Percentiles rank a stretch among this genome's conserved stretches.
phyloP scores from a whole-genome alignment of 2,797 vertebrate species.

The Cottoperca gobio region DNA sequence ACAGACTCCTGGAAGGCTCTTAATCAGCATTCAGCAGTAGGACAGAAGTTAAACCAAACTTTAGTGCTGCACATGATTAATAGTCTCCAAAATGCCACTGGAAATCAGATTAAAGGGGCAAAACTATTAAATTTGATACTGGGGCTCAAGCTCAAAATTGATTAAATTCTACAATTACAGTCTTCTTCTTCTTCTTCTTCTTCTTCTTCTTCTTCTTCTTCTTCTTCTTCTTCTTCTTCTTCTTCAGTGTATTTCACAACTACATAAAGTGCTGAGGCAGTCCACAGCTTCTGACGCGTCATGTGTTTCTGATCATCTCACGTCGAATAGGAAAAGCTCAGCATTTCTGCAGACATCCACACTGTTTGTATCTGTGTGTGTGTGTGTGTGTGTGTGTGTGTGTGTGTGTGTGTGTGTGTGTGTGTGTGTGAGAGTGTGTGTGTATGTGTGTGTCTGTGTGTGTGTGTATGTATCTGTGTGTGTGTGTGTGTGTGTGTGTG shows the following conservation, averaged over 20 bases:
- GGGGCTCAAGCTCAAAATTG: not conserved
- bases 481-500: no score
- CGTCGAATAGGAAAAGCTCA: conserved; percentile 5
- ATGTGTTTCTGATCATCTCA: not conserved
- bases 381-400: no score
- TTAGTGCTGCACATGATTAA: not conserved
- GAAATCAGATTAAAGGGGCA: conserved; percentile 16
- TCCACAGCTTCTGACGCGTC: not conserved
- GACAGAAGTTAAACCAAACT: conserved; percentile 5
- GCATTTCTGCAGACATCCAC: conserved; percentile 1
- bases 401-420: no score
- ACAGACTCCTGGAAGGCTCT: no score
- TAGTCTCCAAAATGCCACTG: conserved; percentile 3
- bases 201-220: no score
- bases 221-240: not conserved
- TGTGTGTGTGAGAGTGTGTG: no score
- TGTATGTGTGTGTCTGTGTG: no score
- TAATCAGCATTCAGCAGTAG: not conserved
- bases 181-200: no score
- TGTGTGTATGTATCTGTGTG: no score
- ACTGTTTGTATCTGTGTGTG: no score
- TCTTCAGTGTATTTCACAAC: no score
- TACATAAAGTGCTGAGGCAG: not conserved
- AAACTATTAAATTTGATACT: conserved; percentile 10
- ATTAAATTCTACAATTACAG: conserved; percentile 25